Percentiles rank a stretch among this genome's conserved stretches.
phyloP scores from a whole-genome alignment of 2,113 vertebrate genomes.

The Bufo gargarizans region DNA sequence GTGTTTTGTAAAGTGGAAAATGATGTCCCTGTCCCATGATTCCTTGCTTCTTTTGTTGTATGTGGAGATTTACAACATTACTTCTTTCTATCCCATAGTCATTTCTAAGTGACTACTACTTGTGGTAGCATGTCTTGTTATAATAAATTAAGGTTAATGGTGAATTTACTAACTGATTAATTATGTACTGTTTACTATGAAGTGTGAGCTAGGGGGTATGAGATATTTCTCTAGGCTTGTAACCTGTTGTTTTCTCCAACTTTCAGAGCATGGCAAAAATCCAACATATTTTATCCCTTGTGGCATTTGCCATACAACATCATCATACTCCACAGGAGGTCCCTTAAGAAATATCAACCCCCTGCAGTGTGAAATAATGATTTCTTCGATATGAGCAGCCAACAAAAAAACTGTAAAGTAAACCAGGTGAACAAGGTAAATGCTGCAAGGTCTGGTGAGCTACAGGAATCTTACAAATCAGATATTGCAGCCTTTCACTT shows the following conservation, averaged over 20 bases:
- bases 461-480: constrained; percentile 35
- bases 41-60: too few species aligned
- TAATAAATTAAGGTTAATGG: neutral
- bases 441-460: constrained; percentile 19
- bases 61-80: too few species aligned
- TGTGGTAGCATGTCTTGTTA: neutral
- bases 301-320: neutral
- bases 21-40: too few species aligned
- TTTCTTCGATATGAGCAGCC: neutral
- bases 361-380: constrained; percentile 12
- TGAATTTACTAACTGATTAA: neutral
- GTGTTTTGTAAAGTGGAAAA: too few species aligned
- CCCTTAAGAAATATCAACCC: constrained; percentile 4
- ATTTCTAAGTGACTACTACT: neutral
- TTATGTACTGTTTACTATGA: neutral
- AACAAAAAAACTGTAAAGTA: neutral
- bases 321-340: constrained; percentile 18
- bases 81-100: neutral
- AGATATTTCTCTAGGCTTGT: neutral
- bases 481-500: neutral
- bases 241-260: neutral
- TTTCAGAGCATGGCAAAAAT: neutral
- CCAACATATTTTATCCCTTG: neutral
- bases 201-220: neutral
- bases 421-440: neutral